phyloP scores from a whole-genome alignment of 1,140 invertebrate genomes.

The Episyrphus balteatus region DNA sequence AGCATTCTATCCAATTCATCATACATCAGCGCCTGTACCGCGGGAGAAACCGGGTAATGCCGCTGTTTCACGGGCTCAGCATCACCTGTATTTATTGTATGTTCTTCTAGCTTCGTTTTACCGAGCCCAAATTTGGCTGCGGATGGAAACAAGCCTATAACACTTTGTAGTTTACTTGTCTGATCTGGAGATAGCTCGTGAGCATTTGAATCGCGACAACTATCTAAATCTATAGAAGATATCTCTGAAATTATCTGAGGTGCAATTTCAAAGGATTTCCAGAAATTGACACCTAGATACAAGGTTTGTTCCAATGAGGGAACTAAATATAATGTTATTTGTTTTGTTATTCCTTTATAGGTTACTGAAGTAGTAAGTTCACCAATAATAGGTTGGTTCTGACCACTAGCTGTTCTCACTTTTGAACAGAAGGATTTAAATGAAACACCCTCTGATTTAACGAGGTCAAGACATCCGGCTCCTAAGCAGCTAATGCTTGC shows the following conservation, averaged over 20 bases:
- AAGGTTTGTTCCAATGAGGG: slow-evolving; percentile 2
- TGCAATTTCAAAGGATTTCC: slow-evolving; percentile 9
- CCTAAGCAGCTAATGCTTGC: too few species aligned
- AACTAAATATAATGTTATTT: neutral
- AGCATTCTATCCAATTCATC: too few species aligned
- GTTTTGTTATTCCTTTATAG: neutral
- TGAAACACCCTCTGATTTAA: neutral
- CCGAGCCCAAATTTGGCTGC: slow-evolving; percentile 14
- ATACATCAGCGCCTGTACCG: too few species aligned
- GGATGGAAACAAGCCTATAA: slow-evolving; percentile 12
- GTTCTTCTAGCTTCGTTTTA: neutral
- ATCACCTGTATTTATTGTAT: too few species aligned
- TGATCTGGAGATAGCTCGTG: neutral
- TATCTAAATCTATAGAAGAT: neutral
- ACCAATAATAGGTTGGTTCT: too few species aligned
- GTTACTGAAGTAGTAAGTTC: neutral
- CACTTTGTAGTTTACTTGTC: neutral
- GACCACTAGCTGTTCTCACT: slow-evolving; percentile 1
- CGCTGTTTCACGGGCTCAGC: neutral
- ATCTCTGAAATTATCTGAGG: neutral
- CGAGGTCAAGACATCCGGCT: too few species aligned
- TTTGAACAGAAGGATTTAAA: neutral
- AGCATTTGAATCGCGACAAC: neutral
- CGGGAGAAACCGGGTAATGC: slow-evolving; percentile 6
- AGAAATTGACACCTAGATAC: slow-evolving; percentile 4